A percentile compares a stretch with the other conserved stretches of the same genome.
These are phyloP conservation scores for Actias luna DNA, from an alignment of 2,888 invertebrate genomes.

Conservation along the genomic window DNA sequence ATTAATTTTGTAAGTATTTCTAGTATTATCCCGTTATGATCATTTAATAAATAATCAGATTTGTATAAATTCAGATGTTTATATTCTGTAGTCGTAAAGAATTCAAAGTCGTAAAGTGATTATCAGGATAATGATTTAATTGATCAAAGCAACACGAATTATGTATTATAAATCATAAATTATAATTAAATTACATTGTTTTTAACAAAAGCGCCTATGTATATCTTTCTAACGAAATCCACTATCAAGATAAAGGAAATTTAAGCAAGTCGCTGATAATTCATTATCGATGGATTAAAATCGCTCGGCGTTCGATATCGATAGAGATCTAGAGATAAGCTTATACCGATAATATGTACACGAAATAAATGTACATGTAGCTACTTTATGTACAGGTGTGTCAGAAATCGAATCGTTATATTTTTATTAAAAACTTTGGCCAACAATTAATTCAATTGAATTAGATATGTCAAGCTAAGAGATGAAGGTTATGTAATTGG, in stretches of 20 bases:
- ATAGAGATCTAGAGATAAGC: slow-evolving; percentile 60
- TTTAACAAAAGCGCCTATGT: slow-evolving; percentile 15
- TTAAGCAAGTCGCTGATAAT: slow-evolving; percentile 41
- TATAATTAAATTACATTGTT: slow-evolving; percentile 13
- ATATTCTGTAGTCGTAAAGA: no score
- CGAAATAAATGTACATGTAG: slow-evolving; percentile 24
- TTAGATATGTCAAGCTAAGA: no score
- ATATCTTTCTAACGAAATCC: slow-evolving; percentile 30
- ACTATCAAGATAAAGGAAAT: slow-evolving; percentile 45
- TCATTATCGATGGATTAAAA: slow-evolving; percentile 64
- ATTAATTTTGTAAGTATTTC: no score
- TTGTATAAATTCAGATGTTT: no score
- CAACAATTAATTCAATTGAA: background rate
- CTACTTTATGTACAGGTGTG: slow-evolving; percentile 27
- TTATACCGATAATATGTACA: slow-evolving; percentile 36
- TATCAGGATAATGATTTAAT: slow-evolving; percentile 3
- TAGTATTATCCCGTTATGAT: no score
- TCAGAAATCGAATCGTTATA: slow-evolving; percentile 12
- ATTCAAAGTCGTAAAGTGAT: no score
- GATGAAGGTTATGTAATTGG: no score
- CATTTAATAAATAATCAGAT: no score
- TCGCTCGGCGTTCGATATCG: slow-evolving; percentile 48
- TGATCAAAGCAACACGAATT: background rate
- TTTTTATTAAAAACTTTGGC: background rate
- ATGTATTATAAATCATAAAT: slow-evolving; percentile 10